phyloP scores from a whole-genome alignment of 2,888 invertebrate genomes.

The Holacanthella duospinosa region DNA sequence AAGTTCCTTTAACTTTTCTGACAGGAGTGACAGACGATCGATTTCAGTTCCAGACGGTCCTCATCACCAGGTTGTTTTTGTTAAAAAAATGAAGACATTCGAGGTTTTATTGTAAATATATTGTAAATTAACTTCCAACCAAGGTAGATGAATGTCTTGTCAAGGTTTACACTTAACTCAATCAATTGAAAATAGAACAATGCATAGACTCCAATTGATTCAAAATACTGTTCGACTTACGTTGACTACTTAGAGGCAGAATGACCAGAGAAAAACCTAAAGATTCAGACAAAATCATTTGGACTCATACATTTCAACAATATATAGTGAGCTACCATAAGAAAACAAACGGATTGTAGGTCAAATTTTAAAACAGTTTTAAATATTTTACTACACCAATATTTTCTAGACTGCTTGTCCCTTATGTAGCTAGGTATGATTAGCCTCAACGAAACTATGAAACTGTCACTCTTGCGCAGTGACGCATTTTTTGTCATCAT shows the following conservation, averaged over 20 bases:
- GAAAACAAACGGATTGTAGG: constrained; percentile 38
- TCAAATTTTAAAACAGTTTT: constrained; percentile 38
- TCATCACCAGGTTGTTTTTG: no score
- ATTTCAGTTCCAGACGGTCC: no score
- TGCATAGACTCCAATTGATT: constrained; percentile 36
- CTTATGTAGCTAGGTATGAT: constrained; percentile 13
- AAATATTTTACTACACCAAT: no score
- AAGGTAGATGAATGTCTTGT: constrained; percentile 37
- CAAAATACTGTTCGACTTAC: constrained; percentile 38
- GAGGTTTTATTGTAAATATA: no score
- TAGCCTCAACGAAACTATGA: constrained; percentile 27
- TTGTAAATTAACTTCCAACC: no score
- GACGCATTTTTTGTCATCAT: no score
- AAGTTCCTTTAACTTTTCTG: no score
- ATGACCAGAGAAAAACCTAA: constrained; percentile 37
- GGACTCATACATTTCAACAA: constrained; percentile 35
- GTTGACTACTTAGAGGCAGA: constrained; percentile 39
- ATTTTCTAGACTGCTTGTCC: no score
- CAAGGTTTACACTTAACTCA: constrained; percentile 36
- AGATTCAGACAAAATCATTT: constrained; percentile 38
- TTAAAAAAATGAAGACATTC: background rate
- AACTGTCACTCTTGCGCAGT: no score
- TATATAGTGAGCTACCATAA: constrained; percentile 36
- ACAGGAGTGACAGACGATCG: no score
- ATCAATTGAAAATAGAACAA: constrained; percentile 39